phyloP scores from a whole-genome alignment of 2,797 vertebrate genomes.

The Mastacembelus armatus region DNA sequence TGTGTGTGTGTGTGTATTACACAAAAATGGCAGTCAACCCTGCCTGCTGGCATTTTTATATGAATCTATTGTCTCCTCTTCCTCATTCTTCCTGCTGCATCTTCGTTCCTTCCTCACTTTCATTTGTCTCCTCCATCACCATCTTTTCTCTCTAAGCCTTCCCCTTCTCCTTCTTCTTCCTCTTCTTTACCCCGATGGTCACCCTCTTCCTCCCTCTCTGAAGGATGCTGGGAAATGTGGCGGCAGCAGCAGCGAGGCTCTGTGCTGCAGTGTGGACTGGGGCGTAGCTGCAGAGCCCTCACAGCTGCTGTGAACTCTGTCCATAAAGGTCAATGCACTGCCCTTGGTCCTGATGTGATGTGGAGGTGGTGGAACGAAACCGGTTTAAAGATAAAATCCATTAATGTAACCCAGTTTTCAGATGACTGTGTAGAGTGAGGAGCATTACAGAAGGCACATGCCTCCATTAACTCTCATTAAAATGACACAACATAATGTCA shows the following conservation, averaged over 20 bases:
- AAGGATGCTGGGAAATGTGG: constrained; percentile 71
- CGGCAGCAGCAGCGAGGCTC: constrained; percentile 38
- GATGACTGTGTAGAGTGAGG: constrained; percentile 14
- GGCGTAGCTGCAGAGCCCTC: constrained; percentile 49
- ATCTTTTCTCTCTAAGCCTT: too few relatives aligned
- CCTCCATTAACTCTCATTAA: constrained; percentile 53
- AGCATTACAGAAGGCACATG: constrained; percentile 2
- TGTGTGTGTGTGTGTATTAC: too few relatives aligned
- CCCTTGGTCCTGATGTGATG: constrained; percentile 57
- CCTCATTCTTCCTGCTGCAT: background rate
- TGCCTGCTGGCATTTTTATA: background rate
- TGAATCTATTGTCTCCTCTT: background rate
- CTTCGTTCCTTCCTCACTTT: background rate
- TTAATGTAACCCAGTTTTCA: constrained; percentile 61
- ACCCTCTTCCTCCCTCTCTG: constrained; percentile 16
- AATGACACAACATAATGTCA: constrained; percentile 12
- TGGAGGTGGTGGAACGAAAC: constrained; percentile 41
- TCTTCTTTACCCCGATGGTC: background rate
- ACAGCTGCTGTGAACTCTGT: constrained; percentile 52
- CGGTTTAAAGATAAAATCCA: constrained; percentile 63
- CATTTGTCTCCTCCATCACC: background rate
- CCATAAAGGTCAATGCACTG: constrained; percentile 68
- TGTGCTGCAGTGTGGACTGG: constrained; percentile 22
- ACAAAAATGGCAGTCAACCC: background rate
- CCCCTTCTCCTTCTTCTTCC: constrained; percentile 13